These are phyloP conservation scores for Rhinella marina DNA, from an alignment of 2,797 vertebrate species.

Conservation along the genomic window DNA sequence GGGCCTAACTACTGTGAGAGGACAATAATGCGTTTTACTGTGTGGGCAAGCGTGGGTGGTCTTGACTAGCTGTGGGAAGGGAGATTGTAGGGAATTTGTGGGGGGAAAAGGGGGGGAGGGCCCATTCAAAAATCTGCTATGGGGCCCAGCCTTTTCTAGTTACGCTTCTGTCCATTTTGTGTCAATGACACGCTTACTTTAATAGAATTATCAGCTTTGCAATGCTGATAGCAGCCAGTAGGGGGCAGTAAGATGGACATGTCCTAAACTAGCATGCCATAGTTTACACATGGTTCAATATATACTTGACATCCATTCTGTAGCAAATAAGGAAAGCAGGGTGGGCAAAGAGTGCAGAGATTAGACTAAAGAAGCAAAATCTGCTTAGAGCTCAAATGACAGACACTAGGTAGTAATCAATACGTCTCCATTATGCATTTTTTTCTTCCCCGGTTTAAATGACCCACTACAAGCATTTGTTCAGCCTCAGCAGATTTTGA, in stretches of 20 bases:
- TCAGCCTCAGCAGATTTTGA: constrained; percentile 57
- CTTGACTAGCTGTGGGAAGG: too few species aligned
- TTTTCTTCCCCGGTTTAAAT: background rate
- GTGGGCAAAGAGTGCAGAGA: constrained; percentile 40
- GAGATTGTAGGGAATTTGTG: too few species aligned
- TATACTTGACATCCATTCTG: constrained; percentile 12
- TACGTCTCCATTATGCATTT: background rate
- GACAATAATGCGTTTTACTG: too few species aligned
- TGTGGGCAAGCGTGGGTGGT: too few species aligned
- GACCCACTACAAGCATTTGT: background rate
- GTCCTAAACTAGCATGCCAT: background rate
- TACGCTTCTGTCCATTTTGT: background rate
- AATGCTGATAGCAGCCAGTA: background rate
- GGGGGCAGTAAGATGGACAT: background rate
- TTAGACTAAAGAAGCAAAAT: constrained; percentile 46
- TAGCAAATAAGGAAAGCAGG: constrained; percentile 48
- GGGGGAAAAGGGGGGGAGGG: too few species aligned
- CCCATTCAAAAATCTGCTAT: too few species aligned
- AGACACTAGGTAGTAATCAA: background rate
- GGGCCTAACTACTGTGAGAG: too few species aligned
- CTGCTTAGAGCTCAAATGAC: constrained; percentile 54
- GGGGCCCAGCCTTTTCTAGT: too few species aligned
- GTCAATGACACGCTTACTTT: background rate
- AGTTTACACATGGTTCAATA: background rate
- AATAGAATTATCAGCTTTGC: background rate